Percentiles rank a stretch among this genome's conserved stretches.
phyloP scores from a whole-genome alignment of 2,888 invertebrate genomes.

The Sycophila texana region DNA sequence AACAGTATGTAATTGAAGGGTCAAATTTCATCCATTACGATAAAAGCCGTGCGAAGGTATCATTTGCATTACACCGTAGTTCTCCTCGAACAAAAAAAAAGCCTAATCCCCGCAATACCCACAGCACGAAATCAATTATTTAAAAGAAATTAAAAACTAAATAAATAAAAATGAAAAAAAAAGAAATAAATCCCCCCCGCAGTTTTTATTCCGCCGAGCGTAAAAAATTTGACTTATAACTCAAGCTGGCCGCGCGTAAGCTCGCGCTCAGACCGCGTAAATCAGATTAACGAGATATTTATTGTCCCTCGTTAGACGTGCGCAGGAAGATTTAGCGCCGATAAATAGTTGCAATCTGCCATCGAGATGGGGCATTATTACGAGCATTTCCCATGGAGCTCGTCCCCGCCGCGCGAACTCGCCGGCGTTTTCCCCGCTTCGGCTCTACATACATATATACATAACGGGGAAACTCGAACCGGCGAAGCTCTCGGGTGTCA shows the following conservation, averaged over 20 bases:
- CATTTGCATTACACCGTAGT: too few species aligned
- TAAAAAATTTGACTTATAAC: slow-evolving; percentile 29
- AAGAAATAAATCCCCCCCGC: not conserved
- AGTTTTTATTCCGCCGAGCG: too few species aligned
- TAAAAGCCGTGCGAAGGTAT: too few species aligned
- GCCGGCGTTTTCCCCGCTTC: not conserved
- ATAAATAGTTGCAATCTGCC: slow-evolving; percentile 29
- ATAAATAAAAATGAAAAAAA: not conserved
- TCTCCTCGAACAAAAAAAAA: too few species aligned
- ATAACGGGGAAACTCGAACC: not conserved
- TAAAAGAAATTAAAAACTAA: too few species aligned
- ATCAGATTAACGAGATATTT: slow-evolving; percentile 43
- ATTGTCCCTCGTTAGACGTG: slow-evolving; percentile 12
- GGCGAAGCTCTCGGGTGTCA: not conserved
- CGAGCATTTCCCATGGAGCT: slow-evolving; percentile 2
- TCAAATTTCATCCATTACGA: too few species aligned
- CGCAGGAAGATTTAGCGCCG: not conserved
- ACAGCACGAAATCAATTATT: too few species aligned
- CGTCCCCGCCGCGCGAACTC: not conserved
- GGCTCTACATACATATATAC: not conserved
- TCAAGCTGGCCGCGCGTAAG: not conserved
- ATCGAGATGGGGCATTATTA: not conserved
- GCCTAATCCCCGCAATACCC: too few species aligned
- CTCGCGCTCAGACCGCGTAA: not conserved
- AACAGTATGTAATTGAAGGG: too few species aligned